Evolutionary conservation across 2,888 invertebrate species (phyloP).

Genomic region (Mesorhabditis sp.): DNA sequence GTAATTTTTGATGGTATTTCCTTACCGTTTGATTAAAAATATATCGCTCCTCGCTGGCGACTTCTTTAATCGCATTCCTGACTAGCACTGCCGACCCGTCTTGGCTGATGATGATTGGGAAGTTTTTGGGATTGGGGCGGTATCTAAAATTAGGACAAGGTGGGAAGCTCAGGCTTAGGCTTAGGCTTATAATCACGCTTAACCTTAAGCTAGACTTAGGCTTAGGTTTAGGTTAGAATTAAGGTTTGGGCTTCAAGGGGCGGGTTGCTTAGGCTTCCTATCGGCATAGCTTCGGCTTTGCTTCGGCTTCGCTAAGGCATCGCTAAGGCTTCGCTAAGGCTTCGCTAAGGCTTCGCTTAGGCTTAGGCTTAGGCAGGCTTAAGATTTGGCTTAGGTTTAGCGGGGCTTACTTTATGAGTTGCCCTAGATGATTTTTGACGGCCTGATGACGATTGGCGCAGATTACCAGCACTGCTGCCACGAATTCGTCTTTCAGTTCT

Average conservation of each 20-base stretch:
- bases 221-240: neutral
- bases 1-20: neutral
- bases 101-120: conserved; percentile 53
- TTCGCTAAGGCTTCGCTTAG: no score
- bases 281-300: no score
- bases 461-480: conserved; percentile 49
- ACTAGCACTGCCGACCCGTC: conserved; percentile 42
- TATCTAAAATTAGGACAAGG: conserved; percentile 21
- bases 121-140: conserved; percentile 32
- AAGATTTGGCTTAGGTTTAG: no score
- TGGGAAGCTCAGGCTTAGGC: no score
- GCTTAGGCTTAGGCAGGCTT: neutral
- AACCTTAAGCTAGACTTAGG: neutral
- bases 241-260: no score
- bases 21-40: conserved; percentile 29
- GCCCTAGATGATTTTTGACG: conserved; percentile 47
- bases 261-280: no score
- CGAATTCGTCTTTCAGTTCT: conserved; percentile 12
- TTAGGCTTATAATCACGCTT: no score
- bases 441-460: conserved; percentile 47
- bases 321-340: no score
- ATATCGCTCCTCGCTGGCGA: conserved; percentile 19
- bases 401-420: conserved; percentile 40
- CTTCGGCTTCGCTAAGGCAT: no score
- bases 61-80: conserved; percentile 28